A percentile compares a stretch with the other conserved stretches of the same genome.
phyloP scores from a whole-genome alignment of 1,140 invertebrate genomes.

The Drosophila quadrilineata region DNA sequence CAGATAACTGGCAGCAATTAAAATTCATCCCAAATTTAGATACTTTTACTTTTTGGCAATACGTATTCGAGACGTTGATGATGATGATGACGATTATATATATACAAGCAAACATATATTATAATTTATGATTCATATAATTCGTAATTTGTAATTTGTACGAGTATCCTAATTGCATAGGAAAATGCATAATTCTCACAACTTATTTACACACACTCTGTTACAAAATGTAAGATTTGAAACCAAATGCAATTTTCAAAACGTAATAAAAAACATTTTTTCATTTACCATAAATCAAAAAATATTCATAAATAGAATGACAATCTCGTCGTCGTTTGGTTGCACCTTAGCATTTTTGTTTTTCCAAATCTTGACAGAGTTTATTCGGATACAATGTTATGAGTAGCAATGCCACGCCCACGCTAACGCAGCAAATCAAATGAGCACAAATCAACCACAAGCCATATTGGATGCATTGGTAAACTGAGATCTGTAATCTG shows the following conservation, averaged over 20 bases:
- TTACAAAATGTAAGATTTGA: conserved; percentile 70
- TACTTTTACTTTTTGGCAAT: conserved; percentile 50
- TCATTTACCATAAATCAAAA: conserved; percentile 61
- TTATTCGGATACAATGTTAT: conserved; percentile 10
- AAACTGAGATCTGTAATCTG: conserved; percentile 52
- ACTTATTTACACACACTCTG: conserved; percentile 74
- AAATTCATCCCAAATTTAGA: conserved; percentile 45
- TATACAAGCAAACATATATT: conserved; percentile 33
- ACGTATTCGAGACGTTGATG: too few relatives aligned
- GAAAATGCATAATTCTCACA: conserved; percentile 69
- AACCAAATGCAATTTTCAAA: conserved; percentile 51
- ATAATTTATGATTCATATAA: conserved; percentile 19
- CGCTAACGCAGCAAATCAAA: conserved; percentile 58
- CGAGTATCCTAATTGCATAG: conserved; percentile 47
- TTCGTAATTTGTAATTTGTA: conserved; percentile 58
- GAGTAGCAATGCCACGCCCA: conserved; percentile 39
- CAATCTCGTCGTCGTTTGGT: too few relatives aligned
- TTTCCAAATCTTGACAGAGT: too few relatives aligned
- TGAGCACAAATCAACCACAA: conserved; percentile 54
- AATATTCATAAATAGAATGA: too few relatives aligned
- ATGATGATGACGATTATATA: too few relatives aligned
- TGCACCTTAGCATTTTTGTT: too few relatives aligned
- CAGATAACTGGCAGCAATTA: conserved; percentile 16
- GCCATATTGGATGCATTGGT: conserved; percentile 75
- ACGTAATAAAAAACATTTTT: conserved; percentile 63